These are phyloP conservation scores for Ips typographus DNA, from an alignment of 1,140 invertebrate genomes.

Conservation along the genomic window DNA sequence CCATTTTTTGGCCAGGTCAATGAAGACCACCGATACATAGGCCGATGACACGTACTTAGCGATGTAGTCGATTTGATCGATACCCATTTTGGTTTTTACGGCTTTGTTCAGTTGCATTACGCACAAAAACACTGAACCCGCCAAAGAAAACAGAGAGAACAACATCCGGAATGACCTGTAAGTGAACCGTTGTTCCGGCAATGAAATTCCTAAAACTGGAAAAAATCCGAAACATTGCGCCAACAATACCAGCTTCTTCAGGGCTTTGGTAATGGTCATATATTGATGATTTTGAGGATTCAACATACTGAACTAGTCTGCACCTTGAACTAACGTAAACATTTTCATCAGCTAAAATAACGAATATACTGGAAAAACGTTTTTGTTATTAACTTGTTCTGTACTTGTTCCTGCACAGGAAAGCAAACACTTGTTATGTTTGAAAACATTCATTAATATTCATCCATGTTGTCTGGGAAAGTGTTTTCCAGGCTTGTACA, in stretches of 20 bases:
- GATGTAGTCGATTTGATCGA: slow-evolving; percentile 27
- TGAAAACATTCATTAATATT: background rate
- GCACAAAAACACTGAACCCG: slow-evolving; percentile 20
- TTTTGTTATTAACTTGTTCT: background rate
- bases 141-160: slow-evolving; percentile 29
- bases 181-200: slow-evolving; percentile 17
- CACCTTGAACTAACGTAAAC: background rate
- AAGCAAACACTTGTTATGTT: background rate
- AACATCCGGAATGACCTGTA: slow-evolving; percentile 23
- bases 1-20: slow-evolving; percentile 38
- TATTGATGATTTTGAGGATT: background rate
- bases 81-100: background rate
- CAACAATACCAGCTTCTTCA: slow-evolving; percentile 22
- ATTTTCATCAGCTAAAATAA: background rate
- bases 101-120: slow-evolving; percentile 28
- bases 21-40: slow-evolving; percentile 25
- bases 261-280: slow-evolving; percentile 19
- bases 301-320: background rate
- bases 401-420: background rate
- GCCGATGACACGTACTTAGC: slow-evolving; percentile 10
- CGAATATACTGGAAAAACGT: background rate
- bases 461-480: background rate
- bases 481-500: background rate
- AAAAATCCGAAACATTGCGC: slow-evolving; percentile 31
- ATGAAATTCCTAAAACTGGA: slow-evolving; percentile 19